Conservation (phyloP, 1,140 invertebrate genomes). For the Drosophila nannoptera region DNA sequence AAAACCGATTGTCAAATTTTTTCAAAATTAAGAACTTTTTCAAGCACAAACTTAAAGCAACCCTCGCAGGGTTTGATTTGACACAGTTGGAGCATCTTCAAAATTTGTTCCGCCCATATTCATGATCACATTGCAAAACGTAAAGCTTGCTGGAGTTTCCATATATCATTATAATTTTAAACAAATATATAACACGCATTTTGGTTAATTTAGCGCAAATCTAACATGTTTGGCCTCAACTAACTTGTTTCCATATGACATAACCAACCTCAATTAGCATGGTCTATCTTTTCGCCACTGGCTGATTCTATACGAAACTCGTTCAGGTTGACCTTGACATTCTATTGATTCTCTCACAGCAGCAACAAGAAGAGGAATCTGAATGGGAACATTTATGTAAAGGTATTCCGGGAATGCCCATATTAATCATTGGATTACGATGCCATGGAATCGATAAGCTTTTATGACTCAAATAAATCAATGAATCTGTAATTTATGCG, state of each 20-base stretch:
- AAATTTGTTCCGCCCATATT: not conserved
- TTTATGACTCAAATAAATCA: too few species aligned
- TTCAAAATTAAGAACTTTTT: not conserved
- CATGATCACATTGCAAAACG: not conserved
- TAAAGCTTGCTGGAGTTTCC: not conserved
- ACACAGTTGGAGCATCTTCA: not conserved
- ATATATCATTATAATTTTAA: conserved; percentile 4
- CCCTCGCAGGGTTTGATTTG: too few species aligned
- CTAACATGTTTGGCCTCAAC: not conserved
- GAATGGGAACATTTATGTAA: not conserved
- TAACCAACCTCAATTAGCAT: conserved; percentile 5
- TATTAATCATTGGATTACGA: not conserved
- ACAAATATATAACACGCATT: conserved; percentile 6
- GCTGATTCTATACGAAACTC: not conserved
- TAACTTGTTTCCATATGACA: conserved; percentile 16
- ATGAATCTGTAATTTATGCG: too few species aligned
- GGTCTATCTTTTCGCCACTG: conserved; percentile 4
- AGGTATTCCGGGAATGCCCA: not conserved
- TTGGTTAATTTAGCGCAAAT: conserved; percentile 7
- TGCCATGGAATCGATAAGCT: not conserved
- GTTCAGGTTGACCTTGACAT: conserved; percentile 7
- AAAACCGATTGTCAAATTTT: not conserved
- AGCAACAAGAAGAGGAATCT: not conserved
- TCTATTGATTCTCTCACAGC: not conserved
- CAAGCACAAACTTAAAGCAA: too few species aligned